These are phyloP conservation scores for Caenorhabditis tropicalis DNA, from an alignment of 1,140 invertebrate species.

Conservation along the genomic window DNA sequence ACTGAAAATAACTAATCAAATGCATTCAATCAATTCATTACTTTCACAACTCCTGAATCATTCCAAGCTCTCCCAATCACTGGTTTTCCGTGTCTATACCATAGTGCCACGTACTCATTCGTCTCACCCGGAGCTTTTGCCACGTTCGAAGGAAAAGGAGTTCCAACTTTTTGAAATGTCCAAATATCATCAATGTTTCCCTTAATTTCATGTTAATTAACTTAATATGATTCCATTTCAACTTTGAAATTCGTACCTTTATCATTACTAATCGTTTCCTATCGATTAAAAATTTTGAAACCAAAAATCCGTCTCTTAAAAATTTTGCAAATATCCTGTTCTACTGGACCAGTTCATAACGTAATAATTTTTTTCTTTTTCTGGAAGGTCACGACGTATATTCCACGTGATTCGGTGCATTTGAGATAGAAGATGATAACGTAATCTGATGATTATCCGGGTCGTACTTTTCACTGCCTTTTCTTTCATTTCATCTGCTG, in stretches of 20 bases:
- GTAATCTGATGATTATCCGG: conserved; percentile 35
- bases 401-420: background rate
- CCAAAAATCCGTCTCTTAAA: too few species aligned
- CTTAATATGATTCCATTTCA: background rate
- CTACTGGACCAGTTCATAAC: background rate
- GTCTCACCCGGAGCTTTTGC: conserved; percentile 55
- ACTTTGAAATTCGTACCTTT: background rate
- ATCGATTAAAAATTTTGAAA: background rate
- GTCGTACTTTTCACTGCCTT: background rate
- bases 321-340: background rate
- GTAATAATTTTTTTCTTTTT: background rate
- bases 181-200: conserved; percentile 32
- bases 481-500: background rate
- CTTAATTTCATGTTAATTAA: too few species aligned
- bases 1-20: background rate
- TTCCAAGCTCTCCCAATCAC: conserved; percentile 47
- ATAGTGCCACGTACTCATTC: conserved; percentile 55
- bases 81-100: conserved; percentile 62
- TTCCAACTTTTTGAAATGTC: conserved; percentile 52
- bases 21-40: background rate
- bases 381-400: background rate
- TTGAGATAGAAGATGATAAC: conserved; percentile 1
- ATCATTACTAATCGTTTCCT: background rate
- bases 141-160: conserved; percentile 49
- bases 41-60: conserved; percentile 36